Percentiles rank a stretch among this genome's conserved stretches.
These are phyloP conservation scores for Sorex araneus DNA, from an alignment of 2,113 vertebrate species.

Conservation along the genomic window DNA sequence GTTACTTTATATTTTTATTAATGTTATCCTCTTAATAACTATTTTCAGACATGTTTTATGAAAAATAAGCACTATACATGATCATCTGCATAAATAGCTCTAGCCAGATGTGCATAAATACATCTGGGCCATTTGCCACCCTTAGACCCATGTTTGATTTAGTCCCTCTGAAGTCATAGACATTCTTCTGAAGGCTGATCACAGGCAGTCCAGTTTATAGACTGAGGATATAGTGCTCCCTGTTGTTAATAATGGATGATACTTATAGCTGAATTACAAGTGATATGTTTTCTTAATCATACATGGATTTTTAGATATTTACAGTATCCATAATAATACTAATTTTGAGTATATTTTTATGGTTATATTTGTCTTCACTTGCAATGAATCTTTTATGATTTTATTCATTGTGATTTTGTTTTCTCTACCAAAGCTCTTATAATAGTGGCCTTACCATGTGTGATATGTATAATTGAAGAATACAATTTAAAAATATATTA, in stretches of 20 bases:
- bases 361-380: constrained; percentile 1
- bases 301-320: constrained; percentile 19
- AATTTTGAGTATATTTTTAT: constrained; percentile 28
- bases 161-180: neutral
- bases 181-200: neutral
- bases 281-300: neutral
- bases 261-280: neutral
- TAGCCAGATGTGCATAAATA: neutral
- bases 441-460: neutral
- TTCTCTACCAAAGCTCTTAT: neutral
- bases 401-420: constrained; percentile 38
- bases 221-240: neutral
- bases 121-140: neutral
- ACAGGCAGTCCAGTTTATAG: neutral
- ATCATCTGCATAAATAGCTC: neutral
- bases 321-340: constrained; percentile 8
- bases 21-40: neutral
- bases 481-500: too few relatives aligned
- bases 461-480: neutral
- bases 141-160: neutral
- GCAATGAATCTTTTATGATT: neutral
- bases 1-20: neutral
- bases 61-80: neutral
- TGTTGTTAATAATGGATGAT: constrained; percentile 34
- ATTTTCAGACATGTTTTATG: neutral